Base-by-base conservation (phyloP, 2,113 vertebrate genomes). In the Andinoacara biseriatus region DNA sequence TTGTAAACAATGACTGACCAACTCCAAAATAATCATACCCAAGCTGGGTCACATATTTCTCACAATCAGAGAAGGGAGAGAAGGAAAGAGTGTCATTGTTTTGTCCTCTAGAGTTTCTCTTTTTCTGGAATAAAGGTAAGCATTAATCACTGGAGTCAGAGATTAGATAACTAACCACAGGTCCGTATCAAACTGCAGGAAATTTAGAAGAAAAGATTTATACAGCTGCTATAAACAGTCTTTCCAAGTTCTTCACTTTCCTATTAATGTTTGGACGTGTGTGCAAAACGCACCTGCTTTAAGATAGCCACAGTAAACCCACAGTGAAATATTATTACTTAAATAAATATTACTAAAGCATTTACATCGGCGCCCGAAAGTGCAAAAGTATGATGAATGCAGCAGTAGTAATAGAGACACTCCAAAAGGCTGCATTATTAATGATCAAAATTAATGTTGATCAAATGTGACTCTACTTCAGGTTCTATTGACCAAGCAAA, bases 11-110 rank as follows among this genome's bases (percentile, higher is more conserved):
- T 60, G 63, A 72, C 17, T 11, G n/a, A 22, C 38, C 54, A 29
- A 3, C 26, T 59, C 69, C 57, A 82, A 74, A 78, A 83, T 60
- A 78, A 85, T 76, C 52, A 22, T 20, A n/a, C 76, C 43, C 35
- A 86, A 85, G 63, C 10, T 33, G 8, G 82, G 85, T 74, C 74
- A 75, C 4, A 77, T 46, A 24, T 52, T n/a, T 65, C 11, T 31
- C 2, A 57, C 29, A 56, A 35, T 63, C 13, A n/a, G 24, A 20
- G 10, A 38, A 35, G 13, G 35, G 14, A 18, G 11, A 46, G 49
- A 52, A 52, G 46, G 24, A 54, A 10, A 38, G 20, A 82, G 29
- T 10, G 8, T 61, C 33, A 40, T 29, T 65, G 10, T n/a, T 52
- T 52, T 20, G 18, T 69, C 43, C 65, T 49, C 49, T 69, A 20